phyloP scores from a whole-genome alignment of 2,888 invertebrate genomes.

The Dolichomitus sp. region DNA sequence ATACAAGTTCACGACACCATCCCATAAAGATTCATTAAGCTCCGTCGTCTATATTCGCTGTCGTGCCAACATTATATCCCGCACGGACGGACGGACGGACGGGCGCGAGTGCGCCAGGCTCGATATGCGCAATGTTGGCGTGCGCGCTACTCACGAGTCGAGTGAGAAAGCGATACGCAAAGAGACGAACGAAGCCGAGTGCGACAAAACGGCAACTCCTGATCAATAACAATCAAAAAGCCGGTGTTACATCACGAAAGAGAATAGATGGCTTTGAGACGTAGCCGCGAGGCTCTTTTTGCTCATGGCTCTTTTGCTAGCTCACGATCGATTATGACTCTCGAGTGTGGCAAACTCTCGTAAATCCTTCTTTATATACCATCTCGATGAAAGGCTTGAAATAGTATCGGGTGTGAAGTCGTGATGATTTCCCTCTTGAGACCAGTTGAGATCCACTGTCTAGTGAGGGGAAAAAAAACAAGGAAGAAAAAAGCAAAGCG shows the following conservation, averaged over 20 bases:
- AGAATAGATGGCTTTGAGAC: slow-evolving; percentile 70
- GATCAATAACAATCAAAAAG: slow-evolving; percentile 84
- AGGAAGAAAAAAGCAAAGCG: slow-evolving; percentile 38
- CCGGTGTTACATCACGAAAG: slow-evolving; percentile 68
- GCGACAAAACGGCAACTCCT: slow-evolving; percentile 78
- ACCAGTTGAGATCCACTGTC: slow-evolving; percentile 56
- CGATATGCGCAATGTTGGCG: slow-evolving; percentile 59
- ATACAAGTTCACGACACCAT: slow-evolving; percentile 86
- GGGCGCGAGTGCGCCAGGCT: slow-evolving; percentile 52
- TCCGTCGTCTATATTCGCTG: slow-evolving; percentile 83
- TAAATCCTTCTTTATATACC: slow-evolving; percentile 16
- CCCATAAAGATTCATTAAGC: slow-evolving; percentile 86
- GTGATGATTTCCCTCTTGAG: neutral
- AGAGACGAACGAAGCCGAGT: slow-evolving; percentile 55
- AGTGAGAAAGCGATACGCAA: slow-evolving; percentile 29
- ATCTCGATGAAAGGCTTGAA: slow-evolving; percentile 3
- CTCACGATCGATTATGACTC: slow-evolving; percentile 35
- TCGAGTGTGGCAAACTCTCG: slow-evolving; percentile 39
- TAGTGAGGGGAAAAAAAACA: slow-evolving; percentile 22
- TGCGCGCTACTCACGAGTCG: slow-evolving; percentile 47
- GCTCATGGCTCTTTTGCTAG: slow-evolving; percentile 17
- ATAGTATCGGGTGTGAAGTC: slow-evolving; percentile 1
- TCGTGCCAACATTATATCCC: slow-evolving; percentile 83
- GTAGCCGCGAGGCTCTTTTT: slow-evolving; percentile 61
- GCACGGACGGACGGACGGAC: slow-evolving; percentile 61